phyloP scores from a whole-genome alignment of 2,888 invertebrate species.

The Eupithecia subumbrata region DNA sequence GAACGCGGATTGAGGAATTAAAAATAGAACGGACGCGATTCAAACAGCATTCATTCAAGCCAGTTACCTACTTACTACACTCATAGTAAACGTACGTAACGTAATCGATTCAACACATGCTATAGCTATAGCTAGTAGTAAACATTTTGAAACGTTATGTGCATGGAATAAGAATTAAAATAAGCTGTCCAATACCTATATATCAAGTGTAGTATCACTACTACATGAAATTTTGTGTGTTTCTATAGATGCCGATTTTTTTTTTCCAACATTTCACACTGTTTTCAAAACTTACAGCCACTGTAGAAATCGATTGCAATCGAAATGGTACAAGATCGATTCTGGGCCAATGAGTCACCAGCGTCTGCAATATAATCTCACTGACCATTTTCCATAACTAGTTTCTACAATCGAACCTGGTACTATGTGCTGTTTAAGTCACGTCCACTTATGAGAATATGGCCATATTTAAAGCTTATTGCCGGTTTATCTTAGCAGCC shows the following conservation, averaged over 20 bases:
- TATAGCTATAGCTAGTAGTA: background rate
- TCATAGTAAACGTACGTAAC: conserved; percentile 43
- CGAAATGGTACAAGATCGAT: conserved; percentile 45
- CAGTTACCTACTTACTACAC: conserved; percentile 42
- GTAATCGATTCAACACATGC: conserved; percentile 35
- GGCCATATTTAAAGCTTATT: conserved; percentile 33
- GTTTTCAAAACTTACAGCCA: background rate
- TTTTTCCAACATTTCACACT: background rate
- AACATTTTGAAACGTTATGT: background rate
- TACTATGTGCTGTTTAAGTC: background rate
- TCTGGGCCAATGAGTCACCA: conserved; percentile 62
- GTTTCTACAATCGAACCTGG: conserved; percentile 44
- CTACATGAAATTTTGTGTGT: background rate
- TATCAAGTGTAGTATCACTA: background rate
- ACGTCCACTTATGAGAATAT: background rate
- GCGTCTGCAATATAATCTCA: conserved; percentile 52
- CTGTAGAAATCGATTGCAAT: conserved; percentile 33
- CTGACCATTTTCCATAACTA: conserved; percentile 61
- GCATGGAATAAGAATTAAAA: background rate
- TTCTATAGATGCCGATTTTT: background rate
- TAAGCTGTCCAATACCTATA: background rate
- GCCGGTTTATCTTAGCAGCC: conserved; percentile 20
- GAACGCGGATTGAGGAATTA: conserved; percentile 54
- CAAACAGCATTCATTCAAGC: conserved; percentile 53
- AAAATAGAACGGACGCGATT: conserved; percentile 53